phyloP scores from a whole-genome alignment of 1,140 invertebrate genomes.

The Drosophila ohnishii region DNA sequence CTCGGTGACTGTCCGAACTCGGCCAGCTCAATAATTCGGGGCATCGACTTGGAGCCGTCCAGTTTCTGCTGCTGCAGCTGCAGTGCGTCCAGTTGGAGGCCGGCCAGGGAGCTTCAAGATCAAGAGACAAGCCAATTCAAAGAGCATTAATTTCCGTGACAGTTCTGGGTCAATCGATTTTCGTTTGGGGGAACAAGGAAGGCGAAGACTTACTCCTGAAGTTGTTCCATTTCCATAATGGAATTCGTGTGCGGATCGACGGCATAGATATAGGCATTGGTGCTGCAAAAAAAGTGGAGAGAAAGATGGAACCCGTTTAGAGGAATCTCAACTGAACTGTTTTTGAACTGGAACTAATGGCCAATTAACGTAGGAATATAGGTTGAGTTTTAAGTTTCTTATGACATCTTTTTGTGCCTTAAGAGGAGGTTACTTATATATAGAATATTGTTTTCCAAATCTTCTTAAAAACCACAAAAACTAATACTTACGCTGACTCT shows the following conservation, averaged over 20 bases:
- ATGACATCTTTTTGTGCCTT: neutral
- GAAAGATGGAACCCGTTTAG: slow-evolving; percentile 18
- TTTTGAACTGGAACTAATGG: slow-evolving; percentile 6
- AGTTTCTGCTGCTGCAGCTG: slow-evolving; percentile 67
- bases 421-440: neutral
- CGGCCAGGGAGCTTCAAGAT: slow-evolving; percentile 52
- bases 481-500: slow-evolving; percentile 87
- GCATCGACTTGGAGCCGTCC: slow-evolving; percentile 60
- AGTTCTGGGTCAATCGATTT: slow-evolving; percentile 37
- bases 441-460: too few species aligned
- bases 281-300: slow-evolving; percentile 84
- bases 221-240: slow-evolving; percentile 90
- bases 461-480: too few species aligned
- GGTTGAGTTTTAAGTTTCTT: neutral
- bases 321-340: slow-evolving; percentile 9
- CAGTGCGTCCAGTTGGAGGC: slow-evolving; percentile 71
- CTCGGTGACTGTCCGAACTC: slow-evolving; percentile 83
- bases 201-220: slow-evolving; percentile 87
- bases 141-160: slow-evolving; percentile 17
- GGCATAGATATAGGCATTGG: slow-evolving; percentile 92
- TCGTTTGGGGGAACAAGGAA: neutral
- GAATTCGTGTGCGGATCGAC: slow-evolving; percentile 91
- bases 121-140: neutral
- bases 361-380: slow-evolving; percentile 1
- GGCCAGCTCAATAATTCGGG: slow-evolving; percentile 85